These are phyloP conservation scores for Drosophila siamana DNA, from an alignment of 2,888 invertebrate species.

Conservation along the genomic window DNA sequence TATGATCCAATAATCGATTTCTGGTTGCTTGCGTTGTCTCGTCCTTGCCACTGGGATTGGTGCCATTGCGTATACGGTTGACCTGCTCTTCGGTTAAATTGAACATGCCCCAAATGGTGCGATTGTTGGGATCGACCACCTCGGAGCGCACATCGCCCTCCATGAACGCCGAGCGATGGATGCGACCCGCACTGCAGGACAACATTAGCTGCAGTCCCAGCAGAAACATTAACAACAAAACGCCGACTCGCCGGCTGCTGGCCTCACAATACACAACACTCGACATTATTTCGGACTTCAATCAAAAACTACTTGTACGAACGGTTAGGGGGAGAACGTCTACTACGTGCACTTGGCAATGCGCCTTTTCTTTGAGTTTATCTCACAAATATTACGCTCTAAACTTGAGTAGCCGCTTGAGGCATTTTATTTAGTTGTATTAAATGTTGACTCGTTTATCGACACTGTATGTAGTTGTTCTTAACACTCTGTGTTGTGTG, in stretches of 20 bases:
- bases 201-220: constrained; percentile 54
- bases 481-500: background rate
- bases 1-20: constrained; percentile 71
- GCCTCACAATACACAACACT: constrained; percentile 41
- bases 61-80: constrained; percentile 73
- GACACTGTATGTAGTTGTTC: constrained; percentile 10
- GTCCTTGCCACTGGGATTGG: constrained; percentile 71
- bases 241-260: constrained; percentile 32
- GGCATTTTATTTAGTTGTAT: constrained; percentile 28
- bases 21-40: constrained; percentile 66
- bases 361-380: constrained; percentile 3
- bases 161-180: constrained; percentile 70
- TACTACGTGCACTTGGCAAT: constrained; percentile 15
- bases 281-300: constrained; percentile 40
- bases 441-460: constrained; percentile 6
- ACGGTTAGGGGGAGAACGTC: no score
- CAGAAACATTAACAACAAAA: constrained; percentile 37
- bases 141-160: constrained; percentile 80
- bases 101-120: constrained; percentile 80
- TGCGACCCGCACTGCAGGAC: constrained; percentile 62
- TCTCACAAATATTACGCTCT: constrained; percentile 18
- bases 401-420: background rate
- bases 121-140: constrained; percentile 82
- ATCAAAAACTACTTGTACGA: background rate
- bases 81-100: constrained; percentile 83